These are phyloP conservation scores for Bombyx mandarina DNA, from an alignment of 1,140 invertebrate species.

Conservation along the genomic window DNA sequence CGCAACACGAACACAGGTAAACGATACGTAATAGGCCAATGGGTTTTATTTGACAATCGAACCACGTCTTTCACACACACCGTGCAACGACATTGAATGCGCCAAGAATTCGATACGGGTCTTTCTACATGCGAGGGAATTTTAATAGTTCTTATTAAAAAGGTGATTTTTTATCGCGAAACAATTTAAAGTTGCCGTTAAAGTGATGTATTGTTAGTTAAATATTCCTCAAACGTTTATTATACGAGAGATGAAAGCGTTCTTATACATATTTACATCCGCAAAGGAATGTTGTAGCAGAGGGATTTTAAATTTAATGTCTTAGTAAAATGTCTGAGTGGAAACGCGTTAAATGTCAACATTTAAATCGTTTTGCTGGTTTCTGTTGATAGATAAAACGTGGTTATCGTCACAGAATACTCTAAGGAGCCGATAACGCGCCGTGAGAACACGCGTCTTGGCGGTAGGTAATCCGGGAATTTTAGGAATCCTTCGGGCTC, in stretches of 20 bases:
- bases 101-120: slow-evolving; percentile 37
- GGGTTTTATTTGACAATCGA: slow-evolving; percentile 33
- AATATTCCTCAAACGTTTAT: neutral
- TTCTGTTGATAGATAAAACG: slow-evolving; percentile 35
- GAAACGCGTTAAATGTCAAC: slow-evolving; percentile 4
- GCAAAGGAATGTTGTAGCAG: too few relatives aligned
- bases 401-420: slow-evolving; percentile 47
- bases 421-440: slow-evolving; percentile 37
- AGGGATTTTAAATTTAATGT: neutral
- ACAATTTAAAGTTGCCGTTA: slow-evolving; percentile 6
- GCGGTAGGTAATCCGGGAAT: slow-evolving; percentile 30
- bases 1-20: slow-evolving; percentile 31
- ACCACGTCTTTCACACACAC: slow-evolving; percentile 33
- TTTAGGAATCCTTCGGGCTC: slow-evolving; percentile 16
- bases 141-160: slow-evolving; percentile 27
- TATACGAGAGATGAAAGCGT: slow-evolving; percentile 5
- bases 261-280: too few relatives aligned
- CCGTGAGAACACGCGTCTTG: slow-evolving; percentile 40
- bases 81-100: slow-evolving; percentile 35
- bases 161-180: slow-evolving; percentile 2
- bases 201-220: neutral
- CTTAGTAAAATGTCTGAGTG: neutral
- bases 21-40: slow-evolving; percentile 32
- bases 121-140: slow-evolving; percentile 30
- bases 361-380: slow-evolving; percentile 28